phyloP scores from a whole-genome alignment of 2,888 invertebrate genomes.

The Xanthorhoe designata region DNA sequence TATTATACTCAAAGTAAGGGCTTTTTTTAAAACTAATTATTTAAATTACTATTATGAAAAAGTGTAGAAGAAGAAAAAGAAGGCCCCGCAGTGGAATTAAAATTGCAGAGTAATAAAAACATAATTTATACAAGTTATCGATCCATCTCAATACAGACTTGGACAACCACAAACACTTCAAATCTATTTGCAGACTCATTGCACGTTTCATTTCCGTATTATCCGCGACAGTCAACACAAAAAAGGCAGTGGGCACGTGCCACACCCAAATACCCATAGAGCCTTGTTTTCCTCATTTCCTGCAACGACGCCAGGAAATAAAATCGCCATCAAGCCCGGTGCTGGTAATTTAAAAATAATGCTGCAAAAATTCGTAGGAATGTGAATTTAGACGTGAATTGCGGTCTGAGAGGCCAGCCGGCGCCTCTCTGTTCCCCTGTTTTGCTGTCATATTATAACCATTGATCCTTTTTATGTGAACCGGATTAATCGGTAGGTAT shows the following conservation, averaged over 20 bases:
- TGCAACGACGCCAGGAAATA: constrained; percentile 74
- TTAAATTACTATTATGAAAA: too few species aligned
- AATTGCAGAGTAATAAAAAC: too few species aligned
- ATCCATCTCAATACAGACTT: background rate
- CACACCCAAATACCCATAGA: constrained; percentile 67
- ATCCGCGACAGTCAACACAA: constrained; percentile 42
- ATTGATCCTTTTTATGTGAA: constrained; percentile 42
- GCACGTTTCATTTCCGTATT: constrained; percentile 39
- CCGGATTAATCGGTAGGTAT: constrained; percentile 33
- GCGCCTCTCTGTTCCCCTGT: constrained; percentile 38
- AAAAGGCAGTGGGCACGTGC: constrained; percentile 43
- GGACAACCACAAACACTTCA: constrained; percentile 26
- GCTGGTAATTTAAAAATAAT: constrained; percentile 82
- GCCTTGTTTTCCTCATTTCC: constrained; percentile 79
- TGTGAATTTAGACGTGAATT: constrained; percentile 72
- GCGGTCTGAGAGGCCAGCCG: constrained; percentile 62
- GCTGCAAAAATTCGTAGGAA: constrained; percentile 75
- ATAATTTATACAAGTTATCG: too few species aligned
- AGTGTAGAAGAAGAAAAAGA: too few species aligned
- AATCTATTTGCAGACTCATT: constrained; percentile 38
- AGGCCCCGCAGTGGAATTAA: too few species aligned
- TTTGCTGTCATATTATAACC: constrained; percentile 41
- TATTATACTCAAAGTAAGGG: too few species aligned
- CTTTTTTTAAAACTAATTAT: too few species aligned
- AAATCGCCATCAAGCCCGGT: constrained; percentile 77